Evolutionary conservation across 2,113 vertebrate species (phyloP).

Genomic region (Sylvia atricapilla): DNA sequence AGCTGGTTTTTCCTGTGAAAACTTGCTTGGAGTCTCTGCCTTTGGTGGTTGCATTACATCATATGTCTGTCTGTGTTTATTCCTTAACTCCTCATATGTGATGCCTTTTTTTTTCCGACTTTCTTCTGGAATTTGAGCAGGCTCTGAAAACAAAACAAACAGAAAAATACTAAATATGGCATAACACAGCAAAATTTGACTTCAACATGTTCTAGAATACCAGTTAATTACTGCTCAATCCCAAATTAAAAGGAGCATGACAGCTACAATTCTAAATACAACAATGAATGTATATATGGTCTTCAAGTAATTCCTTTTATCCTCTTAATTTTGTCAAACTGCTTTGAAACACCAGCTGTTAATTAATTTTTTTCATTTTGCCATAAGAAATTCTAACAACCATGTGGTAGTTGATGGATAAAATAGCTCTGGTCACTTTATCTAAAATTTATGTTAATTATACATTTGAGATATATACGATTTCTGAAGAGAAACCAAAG

Average conservation of each 20-base stretch:
- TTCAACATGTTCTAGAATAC: background rate
- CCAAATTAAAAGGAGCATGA: background rate
- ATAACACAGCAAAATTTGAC: background rate
- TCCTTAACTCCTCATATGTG: slow-evolving; percentile 81
- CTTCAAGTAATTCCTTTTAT: background rate
- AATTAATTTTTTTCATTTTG: background rate
- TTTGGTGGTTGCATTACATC: slow-evolving; percentile 72
- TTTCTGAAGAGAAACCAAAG: background rate
- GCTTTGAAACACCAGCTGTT: background rate
- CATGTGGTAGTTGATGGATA: background rate
- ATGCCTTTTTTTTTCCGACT: slow-evolving; percentile 72
- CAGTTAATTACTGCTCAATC: background rate
- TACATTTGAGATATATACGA: background rate
- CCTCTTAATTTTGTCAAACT: background rate
- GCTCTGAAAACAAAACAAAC: slow-evolving; percentile 67
- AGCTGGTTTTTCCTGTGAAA: slow-evolving; percentile 67
- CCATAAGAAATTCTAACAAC: background rate
- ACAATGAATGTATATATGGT: background rate
- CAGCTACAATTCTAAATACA: background rate
- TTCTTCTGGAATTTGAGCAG: slow-evolving; percentile 68
- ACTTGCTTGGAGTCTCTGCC: slow-evolving; percentile 65
- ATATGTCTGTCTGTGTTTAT: slow-evolving; percentile 76
- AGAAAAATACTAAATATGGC: background rate
- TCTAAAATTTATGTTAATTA: background rate
- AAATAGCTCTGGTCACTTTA: background rate